Percentiles rank a stretch among this genome's conserved stretches.
These are phyloP conservation scores for Nicator chloris DNA, from an alignment of 2,113 vertebrate species.

Conservation along the genomic window DNA sequence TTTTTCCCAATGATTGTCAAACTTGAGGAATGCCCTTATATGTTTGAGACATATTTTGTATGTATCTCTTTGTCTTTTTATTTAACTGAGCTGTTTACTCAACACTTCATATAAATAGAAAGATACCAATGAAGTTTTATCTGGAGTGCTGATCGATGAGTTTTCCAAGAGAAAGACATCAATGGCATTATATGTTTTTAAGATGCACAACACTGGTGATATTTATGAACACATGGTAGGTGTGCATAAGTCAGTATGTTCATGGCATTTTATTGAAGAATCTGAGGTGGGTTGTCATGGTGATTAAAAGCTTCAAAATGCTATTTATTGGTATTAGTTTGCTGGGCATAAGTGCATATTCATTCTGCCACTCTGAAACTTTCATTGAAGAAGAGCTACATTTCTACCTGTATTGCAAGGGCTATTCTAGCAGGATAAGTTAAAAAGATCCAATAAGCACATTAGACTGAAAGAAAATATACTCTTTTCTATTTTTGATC, in stretches of 20 bases:
- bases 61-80: constrained; percentile 32
- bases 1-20: not conserved
- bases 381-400: constrained; percentile 57
- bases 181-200: constrained; percentile 38
- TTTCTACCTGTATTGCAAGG: constrained; percentile 58
- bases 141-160: constrained; percentile 42
- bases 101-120: constrained; percentile 38
- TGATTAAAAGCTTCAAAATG: constrained; percentile 80
- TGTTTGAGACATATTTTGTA: not conserved
- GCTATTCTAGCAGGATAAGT: constrained; percentile 58
- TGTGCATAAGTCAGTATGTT: constrained; percentile 70
- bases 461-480: constrained; percentile 55
- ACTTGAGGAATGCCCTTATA: not conserved
- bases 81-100: constrained; percentile 19
- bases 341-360: constrained; percentile 62
- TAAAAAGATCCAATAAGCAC: constrained; percentile 53
- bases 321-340: constrained; percentile 69
- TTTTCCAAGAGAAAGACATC: constrained; percentile 59
- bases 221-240: constrained; percentile 74
- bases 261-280: constrained; percentile 76
- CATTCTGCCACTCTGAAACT: constrained; percentile 65
- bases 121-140: constrained; percentile 60
- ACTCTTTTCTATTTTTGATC: constrained; percentile 36
- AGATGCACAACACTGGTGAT: constrained; percentile 54
- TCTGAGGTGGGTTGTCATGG: constrained; percentile 77